phyloP scores from a whole-genome alignment of 1,140 invertebrate species.

The Plectrocnemia conspersa region DNA sequence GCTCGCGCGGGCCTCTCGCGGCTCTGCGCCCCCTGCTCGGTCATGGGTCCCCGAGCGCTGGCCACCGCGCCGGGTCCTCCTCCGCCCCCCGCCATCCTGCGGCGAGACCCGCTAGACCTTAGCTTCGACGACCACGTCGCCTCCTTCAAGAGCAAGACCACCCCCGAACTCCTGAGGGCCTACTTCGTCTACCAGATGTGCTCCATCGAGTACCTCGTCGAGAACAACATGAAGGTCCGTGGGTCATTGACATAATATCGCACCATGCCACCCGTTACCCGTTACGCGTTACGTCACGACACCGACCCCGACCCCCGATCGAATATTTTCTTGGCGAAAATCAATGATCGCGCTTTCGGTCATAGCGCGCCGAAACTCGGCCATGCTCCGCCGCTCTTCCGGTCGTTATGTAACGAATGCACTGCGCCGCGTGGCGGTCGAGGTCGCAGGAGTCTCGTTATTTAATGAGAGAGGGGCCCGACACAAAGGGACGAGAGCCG shows the following conservation, averaged over 20 bases:
- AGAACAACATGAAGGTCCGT: conserved; percentile 91
- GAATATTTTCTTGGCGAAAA: neutral
- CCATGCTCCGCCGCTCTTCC: neutral
- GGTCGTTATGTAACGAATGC: neutral
- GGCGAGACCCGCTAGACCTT: conserved; percentile 78
- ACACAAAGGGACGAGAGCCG: too few species aligned
- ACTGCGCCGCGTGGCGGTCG: too few species aligned
- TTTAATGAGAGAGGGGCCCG: too few species aligned
- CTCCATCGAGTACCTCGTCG: conserved; percentile 82
- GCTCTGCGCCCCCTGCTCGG: neutral
- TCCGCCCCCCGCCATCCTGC: conserved; percentile 41
- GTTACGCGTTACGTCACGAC: conserved; percentile 9
- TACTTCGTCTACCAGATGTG: conserved; percentile 92
- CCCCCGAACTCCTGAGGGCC: conserved; percentile 85
- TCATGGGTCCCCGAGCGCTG: conserved; percentile 15
- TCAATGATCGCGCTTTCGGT: neutral
- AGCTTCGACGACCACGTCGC: conserved; percentile 77
- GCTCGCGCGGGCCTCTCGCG: conserved; percentile 19
- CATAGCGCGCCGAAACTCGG: too few species aligned
- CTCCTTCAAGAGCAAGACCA: conserved; percentile 92
- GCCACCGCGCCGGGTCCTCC: conserved; percentile 41
- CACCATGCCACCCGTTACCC: neutral
- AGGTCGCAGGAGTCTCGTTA: too few species aligned
- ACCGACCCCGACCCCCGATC: neutral
- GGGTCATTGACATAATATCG: conserved; percentile 9